Evolutionary conservation across 2,888 invertebrate species (phyloP).

Genomic region (Microplitis deprimator): DNA sequence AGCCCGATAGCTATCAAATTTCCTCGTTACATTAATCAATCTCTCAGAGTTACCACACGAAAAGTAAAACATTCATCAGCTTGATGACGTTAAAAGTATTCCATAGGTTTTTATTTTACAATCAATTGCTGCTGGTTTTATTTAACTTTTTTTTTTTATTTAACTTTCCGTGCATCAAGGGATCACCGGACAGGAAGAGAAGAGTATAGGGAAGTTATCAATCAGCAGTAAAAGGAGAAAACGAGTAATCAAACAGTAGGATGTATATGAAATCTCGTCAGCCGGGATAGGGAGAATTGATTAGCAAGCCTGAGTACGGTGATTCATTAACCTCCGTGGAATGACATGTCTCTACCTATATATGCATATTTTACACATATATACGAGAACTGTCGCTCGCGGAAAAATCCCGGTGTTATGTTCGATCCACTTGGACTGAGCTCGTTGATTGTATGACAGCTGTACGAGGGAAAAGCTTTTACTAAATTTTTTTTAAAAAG

Average conservation of each 20-base stretch:
- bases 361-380: slow-evolving; percentile 25
- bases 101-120: too few relatives aligned
- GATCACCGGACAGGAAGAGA: not conserved
- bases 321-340: slow-evolving; percentile 50
- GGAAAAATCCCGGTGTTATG: slow-evolving; percentile 31
- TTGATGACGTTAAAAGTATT: not conserved
- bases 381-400: slow-evolving; percentile 5
- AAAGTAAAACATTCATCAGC: not conserved
- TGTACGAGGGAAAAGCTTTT: slow-evolving; percentile 29
- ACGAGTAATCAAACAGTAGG: slow-evolving; percentile 16
- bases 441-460: slow-evolving; percentile 45
- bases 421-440: not conserved
- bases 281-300: slow-evolving; percentile 44
- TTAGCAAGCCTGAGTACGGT: slow-evolving; percentile 48
- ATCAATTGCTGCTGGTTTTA: not conserved
- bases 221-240: not conserved
- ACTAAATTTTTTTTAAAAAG: too few relatives aligned
- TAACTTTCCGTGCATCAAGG: not conserved
- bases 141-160: not conserved
- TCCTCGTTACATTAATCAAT: not conserved
- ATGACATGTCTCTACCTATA: slow-evolving; percentile 18
- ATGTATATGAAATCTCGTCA: slow-evolving; percentile 32
- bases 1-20: not conserved
- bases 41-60: not conserved
- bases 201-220: not conserved